Evolutionary conservation across 2,113 vertebrate genomes (phyloP).

Genomic region (Butastur rufipennis): DNA sequence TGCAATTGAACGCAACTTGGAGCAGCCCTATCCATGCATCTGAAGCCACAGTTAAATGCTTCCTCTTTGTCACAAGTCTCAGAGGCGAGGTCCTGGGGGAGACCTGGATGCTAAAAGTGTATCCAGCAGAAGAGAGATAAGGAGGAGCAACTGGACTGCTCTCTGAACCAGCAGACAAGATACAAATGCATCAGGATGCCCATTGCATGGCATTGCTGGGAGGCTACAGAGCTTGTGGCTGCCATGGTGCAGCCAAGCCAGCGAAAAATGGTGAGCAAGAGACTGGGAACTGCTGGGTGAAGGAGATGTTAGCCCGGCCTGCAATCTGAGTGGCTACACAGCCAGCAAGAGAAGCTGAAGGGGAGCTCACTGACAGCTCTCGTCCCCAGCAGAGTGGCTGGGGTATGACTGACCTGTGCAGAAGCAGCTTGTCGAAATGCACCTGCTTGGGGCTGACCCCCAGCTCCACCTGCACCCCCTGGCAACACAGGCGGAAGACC

Average conservation of each 20-base stretch:
- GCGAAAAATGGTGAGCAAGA: neutral
- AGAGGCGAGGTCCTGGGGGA: neutral
- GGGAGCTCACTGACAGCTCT: neutral
- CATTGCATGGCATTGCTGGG: neutral
- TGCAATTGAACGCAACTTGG: no score
- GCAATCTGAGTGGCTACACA: rapidly evolving
- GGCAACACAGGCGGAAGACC: constrained; percentile 81
- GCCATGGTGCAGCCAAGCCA: neutral
- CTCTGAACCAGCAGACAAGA: neutral
- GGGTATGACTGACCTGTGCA: constrained; percentile 78
- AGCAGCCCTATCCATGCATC: neutral
- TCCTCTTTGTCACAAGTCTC: neutral
- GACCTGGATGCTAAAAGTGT: neutral
- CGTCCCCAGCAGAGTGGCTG: rapidly evolving
- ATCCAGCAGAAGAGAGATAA: neutral
- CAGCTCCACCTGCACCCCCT: constrained; percentile 83
- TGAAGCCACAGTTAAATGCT: neutral
- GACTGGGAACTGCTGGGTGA: neutral
- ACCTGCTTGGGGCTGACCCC: constrained; percentile 80
- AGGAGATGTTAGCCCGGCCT: neutral
- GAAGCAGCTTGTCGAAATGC: constrained; percentile 80
- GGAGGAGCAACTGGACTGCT: neutral
- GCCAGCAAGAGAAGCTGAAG: neutral
- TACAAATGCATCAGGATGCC: neutral
- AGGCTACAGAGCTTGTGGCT: neutral